Evolutionary conservation across 2,888 invertebrate species (phyloP).

Genomic region (Hirtodrosophila histrioides): DNA sequence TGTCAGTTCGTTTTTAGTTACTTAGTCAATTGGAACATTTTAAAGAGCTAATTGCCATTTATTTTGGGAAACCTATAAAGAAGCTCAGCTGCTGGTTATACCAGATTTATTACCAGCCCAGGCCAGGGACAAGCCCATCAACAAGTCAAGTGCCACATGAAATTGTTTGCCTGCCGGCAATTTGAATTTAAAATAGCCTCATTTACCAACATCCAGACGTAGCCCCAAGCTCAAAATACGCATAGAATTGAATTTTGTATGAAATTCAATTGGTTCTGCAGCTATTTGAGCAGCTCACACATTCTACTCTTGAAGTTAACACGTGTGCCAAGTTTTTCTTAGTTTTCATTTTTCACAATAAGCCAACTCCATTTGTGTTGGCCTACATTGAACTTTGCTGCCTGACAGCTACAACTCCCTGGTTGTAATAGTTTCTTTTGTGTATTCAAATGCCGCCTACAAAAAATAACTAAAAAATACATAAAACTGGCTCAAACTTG

Average conservation of each 20-base stretch:
- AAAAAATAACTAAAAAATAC: conserved; percentile 8
- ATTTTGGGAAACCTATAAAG: conserved; percentile 13
- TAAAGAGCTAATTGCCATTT: conserved; percentile 34
- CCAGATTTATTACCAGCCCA: conserved; percentile 15
- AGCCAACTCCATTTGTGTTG: conserved; percentile 30
- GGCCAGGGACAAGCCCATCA: conserved; percentile 20
- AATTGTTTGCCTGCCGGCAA: conserved; percentile 20
- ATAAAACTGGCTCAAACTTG: conserved; percentile 35
- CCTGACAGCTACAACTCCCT: conserved; percentile 9
- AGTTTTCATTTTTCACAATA: conserved; percentile 1
- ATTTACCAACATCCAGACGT: conserved; percentile 8
- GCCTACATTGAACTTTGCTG: conserved; percentile 42
- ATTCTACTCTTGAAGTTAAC: conserved; percentile 4
- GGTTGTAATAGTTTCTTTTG: conserved; percentile 27
- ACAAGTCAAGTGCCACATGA: conserved; percentile 39
- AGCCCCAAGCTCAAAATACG: conserved; percentile 6
- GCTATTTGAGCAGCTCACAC: conserved; percentile 4
- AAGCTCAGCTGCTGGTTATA: conserved; percentile 10
- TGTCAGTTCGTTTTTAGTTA: conserved; percentile 3
- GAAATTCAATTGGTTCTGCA: neutral
- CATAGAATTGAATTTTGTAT: neutral
- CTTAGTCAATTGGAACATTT: conserved; percentile 25
- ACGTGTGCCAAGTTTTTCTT: neutral
- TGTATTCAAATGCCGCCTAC: conserved; percentile 40
- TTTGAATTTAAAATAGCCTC: conserved; percentile 27